phyloP scores from a whole-genome alignment of 2,113 vertebrate species.

The Myotis brandtii region DNA sequence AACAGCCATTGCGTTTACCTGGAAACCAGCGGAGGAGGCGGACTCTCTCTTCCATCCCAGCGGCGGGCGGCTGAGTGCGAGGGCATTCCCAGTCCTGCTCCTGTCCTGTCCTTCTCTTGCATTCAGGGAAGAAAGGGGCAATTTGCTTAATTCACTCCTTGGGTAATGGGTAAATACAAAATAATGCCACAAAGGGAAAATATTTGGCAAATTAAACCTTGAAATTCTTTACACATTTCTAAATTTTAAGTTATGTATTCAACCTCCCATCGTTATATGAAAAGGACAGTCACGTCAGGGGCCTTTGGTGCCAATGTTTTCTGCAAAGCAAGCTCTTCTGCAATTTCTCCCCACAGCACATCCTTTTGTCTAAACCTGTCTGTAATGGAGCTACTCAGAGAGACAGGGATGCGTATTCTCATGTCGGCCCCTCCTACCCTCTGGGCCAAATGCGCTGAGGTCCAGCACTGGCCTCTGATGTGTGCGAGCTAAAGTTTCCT shows the following conservation, averaged over 20 bases:
- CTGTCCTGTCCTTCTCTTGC: not conserved
- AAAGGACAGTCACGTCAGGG: conserved; percentile 54
- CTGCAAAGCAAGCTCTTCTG: conserved; percentile 56
- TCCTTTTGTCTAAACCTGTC: conserved; percentile 68
- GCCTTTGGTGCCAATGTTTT: conserved; percentile 55
- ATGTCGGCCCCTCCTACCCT: not conserved
- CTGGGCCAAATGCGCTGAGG: not conserved
- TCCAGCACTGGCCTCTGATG: conserved; percentile 7
- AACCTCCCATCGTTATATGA: not conserved
- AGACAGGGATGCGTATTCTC: not conserved
- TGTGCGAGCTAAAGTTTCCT: conserved; percentile 30
- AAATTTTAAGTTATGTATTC: conserved; percentile 13
- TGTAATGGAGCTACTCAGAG: conserved; percentile 67
- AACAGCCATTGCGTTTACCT: not conserved
- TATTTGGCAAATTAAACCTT: not conserved
- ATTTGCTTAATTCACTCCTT: not conserved
- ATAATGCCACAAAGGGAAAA: not conserved
- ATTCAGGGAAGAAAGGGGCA: not conserved
- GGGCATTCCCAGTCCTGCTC: not conserved
- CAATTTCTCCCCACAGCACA: conserved; percentile 23
- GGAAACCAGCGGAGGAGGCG: not conserved
- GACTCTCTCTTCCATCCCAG: not conserved
- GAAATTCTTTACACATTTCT: not conserved
- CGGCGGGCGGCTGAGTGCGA: not conserved
- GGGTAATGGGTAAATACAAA: not conserved